These are phyloP conservation scores for Elysia crispata DNA, from an alignment of 2,888 invertebrate genomes.

Conservation along the genomic window DNA sequence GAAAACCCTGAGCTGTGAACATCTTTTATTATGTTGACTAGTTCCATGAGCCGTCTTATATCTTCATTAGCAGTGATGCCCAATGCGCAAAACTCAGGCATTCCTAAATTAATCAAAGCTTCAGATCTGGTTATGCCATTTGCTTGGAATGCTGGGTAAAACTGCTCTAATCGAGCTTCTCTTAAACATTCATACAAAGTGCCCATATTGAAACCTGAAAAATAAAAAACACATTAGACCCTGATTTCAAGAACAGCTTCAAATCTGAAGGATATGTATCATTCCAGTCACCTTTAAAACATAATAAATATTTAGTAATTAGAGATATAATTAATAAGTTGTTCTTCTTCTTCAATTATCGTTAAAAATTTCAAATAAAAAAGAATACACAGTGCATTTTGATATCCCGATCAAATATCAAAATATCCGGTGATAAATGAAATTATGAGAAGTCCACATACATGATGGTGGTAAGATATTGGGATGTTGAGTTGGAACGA, in stretches of 20 bases:
- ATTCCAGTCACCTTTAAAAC: too few relatives aligned
- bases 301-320: too few relatives aligned
- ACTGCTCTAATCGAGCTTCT: constrained; percentile 73
- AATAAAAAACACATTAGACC: neutral
- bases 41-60: constrained; percentile 68
- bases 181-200: constrained; percentile 71
- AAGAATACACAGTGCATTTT: too few relatives aligned
- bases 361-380: too few relatives aligned
- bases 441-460: too few relatives aligned
- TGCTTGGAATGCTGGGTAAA: constrained; percentile 71
- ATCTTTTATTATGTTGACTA: constrained; percentile 73
- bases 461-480: too few relatives aligned
- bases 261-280: too few relatives aligned
- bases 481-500: too few relatives aligned
- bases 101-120: constrained; percentile 67
- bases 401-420: too few relatives aligned
- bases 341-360: too few relatives aligned
- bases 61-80: constrained; percentile 72
- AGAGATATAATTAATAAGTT: too few relatives aligned
- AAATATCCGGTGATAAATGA: too few relatives aligned
- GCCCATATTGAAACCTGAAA: constrained; percentile 59
- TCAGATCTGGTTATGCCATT: constrained; percentile 73
- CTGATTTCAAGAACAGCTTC: neutral
- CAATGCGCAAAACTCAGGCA: constrained; percentile 69
- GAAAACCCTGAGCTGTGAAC: constrained; percentile 59